Conservation (phyloP, 2,113 vertebrate genomes). For the Baryphthengus martii region DNA sequence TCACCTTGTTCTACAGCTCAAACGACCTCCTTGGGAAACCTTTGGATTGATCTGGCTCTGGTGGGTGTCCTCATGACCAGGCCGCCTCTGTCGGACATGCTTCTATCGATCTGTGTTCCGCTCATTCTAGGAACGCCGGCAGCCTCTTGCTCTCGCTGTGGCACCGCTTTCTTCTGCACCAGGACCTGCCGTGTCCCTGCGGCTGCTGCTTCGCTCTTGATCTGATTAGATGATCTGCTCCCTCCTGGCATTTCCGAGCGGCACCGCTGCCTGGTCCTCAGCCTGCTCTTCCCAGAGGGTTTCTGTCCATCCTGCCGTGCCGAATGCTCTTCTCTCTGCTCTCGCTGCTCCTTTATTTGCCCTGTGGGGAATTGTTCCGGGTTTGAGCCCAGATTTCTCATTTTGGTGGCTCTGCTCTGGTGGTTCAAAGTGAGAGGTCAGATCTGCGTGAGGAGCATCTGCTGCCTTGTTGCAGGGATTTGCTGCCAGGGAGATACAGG, state of each 20-base stretch:
- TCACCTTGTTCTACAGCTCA: not conserved
- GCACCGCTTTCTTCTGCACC: not conserved
- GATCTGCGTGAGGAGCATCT: not conserved
- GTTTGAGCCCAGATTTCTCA: not conserved
- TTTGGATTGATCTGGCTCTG: not conserved
- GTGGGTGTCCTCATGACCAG: not conserved
- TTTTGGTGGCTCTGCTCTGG: not conserved
- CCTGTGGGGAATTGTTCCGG: not conserved
- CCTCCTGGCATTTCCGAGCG: not conserved
- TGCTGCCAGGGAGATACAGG: not conserved
- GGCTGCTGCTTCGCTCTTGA: not conserved
- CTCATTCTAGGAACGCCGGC: rapidly evolving
- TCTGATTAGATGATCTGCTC: not conserved
- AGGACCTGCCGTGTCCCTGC: not conserved
- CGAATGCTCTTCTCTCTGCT: rapidly evolving
- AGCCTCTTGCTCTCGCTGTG: not conserved
- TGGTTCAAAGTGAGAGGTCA: not conserved
- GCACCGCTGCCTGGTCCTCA: rapidly evolving
- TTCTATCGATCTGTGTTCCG: not conserved
- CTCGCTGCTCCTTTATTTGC: not conserved
- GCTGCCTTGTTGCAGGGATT: not conserved
- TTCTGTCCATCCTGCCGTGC: not conserved
- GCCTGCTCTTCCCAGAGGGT: too few relatives aligned
- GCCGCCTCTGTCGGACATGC: rapidly evolving
- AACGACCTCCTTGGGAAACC: not conserved